Evolutionary conservation across 2,888 invertebrate genomes (phyloP), one percentile per base, ranked within the genome.

Genomic region (Cheiracanthium punctorium): DNA sequence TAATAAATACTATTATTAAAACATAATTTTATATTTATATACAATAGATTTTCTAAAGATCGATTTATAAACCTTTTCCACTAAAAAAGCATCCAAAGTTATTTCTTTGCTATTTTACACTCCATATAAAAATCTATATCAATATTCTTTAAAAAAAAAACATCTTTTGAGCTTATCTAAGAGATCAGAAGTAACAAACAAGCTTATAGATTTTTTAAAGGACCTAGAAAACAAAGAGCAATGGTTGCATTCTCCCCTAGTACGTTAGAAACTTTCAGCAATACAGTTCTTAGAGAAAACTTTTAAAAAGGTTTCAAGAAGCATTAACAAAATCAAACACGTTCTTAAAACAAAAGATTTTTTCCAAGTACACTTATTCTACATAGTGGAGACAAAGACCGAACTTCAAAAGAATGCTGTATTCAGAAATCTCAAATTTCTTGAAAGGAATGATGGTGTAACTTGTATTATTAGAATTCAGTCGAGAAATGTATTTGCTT

Each of bases 301-400:
- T 81, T 81, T 81, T 67, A 74, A 74, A 81, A 73, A 74, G 82
- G 82, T 75, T 82, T 82, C 70, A 30, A 75, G 70, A 75, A 17
- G 64, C 82, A 82, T 82, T 82, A 75, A 82, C 82, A 82, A 82
- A 82, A 82, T 82, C 82, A 82, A 82, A 82, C 69, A 64, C 74
- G 71, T 71, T 71, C 71, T 64, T 70, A 69, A 69, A 75, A 76
- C 82, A 82, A 82, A 75, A 71, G 75, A 75, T 52, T 33, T 74
- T 70, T 71, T 70, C 43, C 33, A 4, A 67, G 28, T 65, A 48
- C 48, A 41, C 70, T 82, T 70, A 33, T 41, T 82, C 70, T 75
- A 71, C 82, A 75, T 75, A 82, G 75, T 28, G 30, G 24, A 37
- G 28, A 43, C 58, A 43, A 33, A 41, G 64, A 29, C 65, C n/a